A percentile compares a stretch with the other conserved stretches of the same genome.
phyloP scores from a whole-genome alignment of 1,140 invertebrate species.

The Chelonus insularis region DNA sequence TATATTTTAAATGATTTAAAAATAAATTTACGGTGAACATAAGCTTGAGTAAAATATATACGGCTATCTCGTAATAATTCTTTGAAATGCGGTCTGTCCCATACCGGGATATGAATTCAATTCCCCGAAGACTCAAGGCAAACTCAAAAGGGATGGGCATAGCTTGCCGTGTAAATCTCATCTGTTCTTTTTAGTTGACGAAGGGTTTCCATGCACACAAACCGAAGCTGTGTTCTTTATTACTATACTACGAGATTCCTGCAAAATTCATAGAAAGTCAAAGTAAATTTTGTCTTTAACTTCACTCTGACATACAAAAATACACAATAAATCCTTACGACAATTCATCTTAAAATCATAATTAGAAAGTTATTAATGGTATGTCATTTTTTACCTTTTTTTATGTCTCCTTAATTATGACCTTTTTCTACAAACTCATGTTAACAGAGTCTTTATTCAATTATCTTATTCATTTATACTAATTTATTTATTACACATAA shows the following conservation, averaged over 20 bases:
- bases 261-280: slow-evolving; percentile 24
- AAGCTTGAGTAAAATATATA: no score
- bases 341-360: no score
- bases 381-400: no score
- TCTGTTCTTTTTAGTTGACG: slow-evolving; percentile 18
- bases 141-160: not conserved
- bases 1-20: no score
- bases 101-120: not conserved
- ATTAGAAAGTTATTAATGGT: no score
- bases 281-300: slow-evolving; percentile 23
- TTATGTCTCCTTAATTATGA: no score
- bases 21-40: no score
- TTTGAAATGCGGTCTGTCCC: not conserved
- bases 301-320: slow-evolving; percentile 8
- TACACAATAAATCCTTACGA: not conserved
- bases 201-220: slow-evolving; percentile 7
- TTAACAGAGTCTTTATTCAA: no score
- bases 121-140: slow-evolving; percentile 1
- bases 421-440: no score
- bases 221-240: not conserved
- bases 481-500: no score
- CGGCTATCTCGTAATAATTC: no score
- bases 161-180: slow-evolving; percentile 24
- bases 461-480: no score
- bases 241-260: not conserved